A percentile compares a stretch with the other conserved stretches of the same genome.
Evolutionary conservation across 2,888 invertebrate species (phyloP).

Genomic region (Agrypnus murinus): DNA sequence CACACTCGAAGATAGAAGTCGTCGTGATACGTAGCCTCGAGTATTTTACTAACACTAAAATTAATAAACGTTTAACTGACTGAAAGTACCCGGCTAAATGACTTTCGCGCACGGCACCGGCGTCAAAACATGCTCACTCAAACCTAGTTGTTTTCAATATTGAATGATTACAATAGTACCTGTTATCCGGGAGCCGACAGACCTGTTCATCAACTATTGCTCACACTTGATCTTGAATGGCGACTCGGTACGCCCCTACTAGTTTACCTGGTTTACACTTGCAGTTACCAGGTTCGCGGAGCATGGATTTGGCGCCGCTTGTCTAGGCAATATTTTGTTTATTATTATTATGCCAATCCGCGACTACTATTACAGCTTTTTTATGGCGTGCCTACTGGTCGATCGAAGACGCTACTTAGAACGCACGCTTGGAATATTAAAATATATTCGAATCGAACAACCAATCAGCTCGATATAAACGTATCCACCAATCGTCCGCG

Average conservation of each 20-base stretch:
- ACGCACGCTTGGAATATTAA: conserved; percentile 59
- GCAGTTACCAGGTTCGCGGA: conserved; percentile 54
- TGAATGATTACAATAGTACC: conserved; percentile 71
- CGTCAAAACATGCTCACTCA: conserved; percentile 57
- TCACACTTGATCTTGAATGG: conserved; percentile 70
- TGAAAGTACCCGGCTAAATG: conserved; percentile 11
- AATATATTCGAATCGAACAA: conserved; percentile 48
- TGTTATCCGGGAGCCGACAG: conserved; percentile 69
- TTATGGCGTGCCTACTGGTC: neutral
- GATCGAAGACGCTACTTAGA: conserved; percentile 7
- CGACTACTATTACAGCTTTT: neutral
- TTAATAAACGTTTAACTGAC: conserved; percentile 9
- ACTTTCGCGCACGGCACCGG: conserved; percentile 41
- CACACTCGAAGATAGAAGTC: conserved; percentile 11
- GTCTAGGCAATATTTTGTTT: conserved; percentile 49
- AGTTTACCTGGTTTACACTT: conserved; percentile 61
- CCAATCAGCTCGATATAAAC: conserved; percentile 59
- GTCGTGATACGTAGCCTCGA: conserved; percentile 12
- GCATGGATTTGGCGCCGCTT: conserved; percentile 58
- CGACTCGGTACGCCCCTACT: conserved; percentile 69
- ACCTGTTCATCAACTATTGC: conserved; percentile 71
- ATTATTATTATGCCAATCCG: neutral
- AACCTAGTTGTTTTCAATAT: conserved; percentile 68
- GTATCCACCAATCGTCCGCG: conserved; percentile 59
- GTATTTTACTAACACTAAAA: conserved; percentile 19